phyloP scores from a whole-genome alignment of 2,113 vertebrate genomes.

The Myotis yumanensis region DNA sequence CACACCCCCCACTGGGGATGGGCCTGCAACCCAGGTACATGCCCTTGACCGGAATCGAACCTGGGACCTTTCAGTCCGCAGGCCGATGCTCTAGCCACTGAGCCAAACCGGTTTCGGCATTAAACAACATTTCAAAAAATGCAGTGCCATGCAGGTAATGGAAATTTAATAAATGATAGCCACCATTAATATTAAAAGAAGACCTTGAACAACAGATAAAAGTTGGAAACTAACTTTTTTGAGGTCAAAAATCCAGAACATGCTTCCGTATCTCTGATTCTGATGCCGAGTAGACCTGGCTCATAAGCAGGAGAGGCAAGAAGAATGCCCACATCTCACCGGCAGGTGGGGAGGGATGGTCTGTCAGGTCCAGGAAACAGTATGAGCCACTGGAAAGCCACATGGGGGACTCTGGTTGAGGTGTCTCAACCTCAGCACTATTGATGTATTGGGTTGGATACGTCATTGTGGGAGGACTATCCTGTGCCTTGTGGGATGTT shows the following conservation, averaged over 20 bases:
- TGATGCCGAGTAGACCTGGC: background rate
- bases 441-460: background rate
- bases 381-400: background rate
- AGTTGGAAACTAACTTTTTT: background rate
- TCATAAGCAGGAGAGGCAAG: too few species aligned
- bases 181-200: constrained; percentile 49
- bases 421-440: background rate
- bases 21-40: too few species aligned
- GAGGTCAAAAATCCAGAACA: background rate
- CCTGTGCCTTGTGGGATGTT: background rate
- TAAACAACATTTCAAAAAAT: background rate
- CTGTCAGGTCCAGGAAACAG: background rate
- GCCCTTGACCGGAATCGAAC: too few species aligned
- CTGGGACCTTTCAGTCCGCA: too few species aligned
- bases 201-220: constrained; percentile 26
- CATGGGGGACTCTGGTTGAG: background rate
- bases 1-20: too few species aligned
- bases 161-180: constrained; percentile 67
- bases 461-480: background rate
- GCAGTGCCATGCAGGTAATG: constrained; percentile 5
- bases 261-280: background rate
- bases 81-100: too few species aligned
- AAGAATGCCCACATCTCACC: background rate
- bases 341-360: background rate
- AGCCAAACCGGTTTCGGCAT: too few species aligned